Conservation (phyloP, 2,888 invertebrate species). For the Pyrrhia umbra region DNA sequence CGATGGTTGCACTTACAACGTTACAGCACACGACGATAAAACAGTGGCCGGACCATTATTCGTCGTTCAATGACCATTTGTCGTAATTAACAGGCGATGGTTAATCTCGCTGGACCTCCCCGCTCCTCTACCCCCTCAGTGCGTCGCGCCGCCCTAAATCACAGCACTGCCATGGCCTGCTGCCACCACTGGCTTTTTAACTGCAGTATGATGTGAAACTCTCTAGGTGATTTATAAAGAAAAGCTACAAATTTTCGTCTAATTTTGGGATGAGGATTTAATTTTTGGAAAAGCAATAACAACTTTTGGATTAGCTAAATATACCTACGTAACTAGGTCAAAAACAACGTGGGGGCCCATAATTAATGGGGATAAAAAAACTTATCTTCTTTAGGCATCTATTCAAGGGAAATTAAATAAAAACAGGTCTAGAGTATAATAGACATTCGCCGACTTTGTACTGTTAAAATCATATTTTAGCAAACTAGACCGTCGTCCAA, state of each 20-base stretch:
- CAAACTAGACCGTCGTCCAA: not conserved
- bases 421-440: too few species aligned
- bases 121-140: slow-evolving; percentile 40
- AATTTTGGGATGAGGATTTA: not conserved
- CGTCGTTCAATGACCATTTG: slow-evolving; percentile 81
- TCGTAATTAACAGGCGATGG: slow-evolving; percentile 85
- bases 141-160: slow-evolving; percentile 87
- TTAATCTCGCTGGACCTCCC: slow-evolving; percentile 75
- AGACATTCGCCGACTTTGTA: too few species aligned
- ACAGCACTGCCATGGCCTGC: slow-evolving; percentile 70
- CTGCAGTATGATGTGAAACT: slow-evolving; percentile 28
- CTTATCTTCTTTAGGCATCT: too few species aligned
- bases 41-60: slow-evolving; percentile 69
- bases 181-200: slow-evolving; percentile 50
- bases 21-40: slow-evolving; percentile 46
- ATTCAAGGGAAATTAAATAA: too few species aligned
- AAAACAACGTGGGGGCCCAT: too few species aligned
- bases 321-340: too few species aligned
- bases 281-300: too few species aligned
- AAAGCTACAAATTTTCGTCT: not conserved
- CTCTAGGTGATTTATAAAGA: not conserved
- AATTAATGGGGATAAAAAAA: too few species aligned
- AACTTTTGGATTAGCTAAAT: too few species aligned
- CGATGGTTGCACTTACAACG: slow-evolving; percentile 16
- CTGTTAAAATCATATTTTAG: too few species aligned